phyloP scores from a whole-genome alignment of 2,113 vertebrate genomes.

The Willisornis vidua region DNA sequence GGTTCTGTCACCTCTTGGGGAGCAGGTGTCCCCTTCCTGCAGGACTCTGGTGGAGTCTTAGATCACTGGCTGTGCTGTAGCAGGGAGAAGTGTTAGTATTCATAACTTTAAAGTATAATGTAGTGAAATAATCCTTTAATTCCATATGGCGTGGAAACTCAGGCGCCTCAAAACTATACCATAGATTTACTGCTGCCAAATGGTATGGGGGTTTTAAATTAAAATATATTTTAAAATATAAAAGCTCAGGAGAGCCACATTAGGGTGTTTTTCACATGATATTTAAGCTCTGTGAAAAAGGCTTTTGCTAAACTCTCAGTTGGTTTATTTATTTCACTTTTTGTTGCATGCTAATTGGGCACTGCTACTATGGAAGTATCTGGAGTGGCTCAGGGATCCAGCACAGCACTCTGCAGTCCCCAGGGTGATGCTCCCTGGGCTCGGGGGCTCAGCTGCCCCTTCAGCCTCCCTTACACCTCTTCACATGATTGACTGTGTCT shows the following conservation, averaged over 20 bases:
- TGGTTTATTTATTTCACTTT: constrained; percentile 42
- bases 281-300: constrained; percentile 33
- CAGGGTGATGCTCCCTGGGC: background rate
- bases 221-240: background rate
- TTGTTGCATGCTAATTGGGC: background rate
- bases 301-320: background rate
- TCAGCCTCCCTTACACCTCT: background rate
- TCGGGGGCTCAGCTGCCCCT: constrained; percentile 28
- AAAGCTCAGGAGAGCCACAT: background rate
- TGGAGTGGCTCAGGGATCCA: background rate
- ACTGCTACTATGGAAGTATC: background rate
- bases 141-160: constrained; percentile 37
- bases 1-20: background rate
- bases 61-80: background rate
- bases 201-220: constrained; percentile 15
- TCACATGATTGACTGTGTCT: background rate
- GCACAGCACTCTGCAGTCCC: background rate
- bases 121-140: constrained; percentile 58
- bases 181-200: constrained; percentile 38
- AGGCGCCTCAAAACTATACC: background rate
- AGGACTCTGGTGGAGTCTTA: background rate
- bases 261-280: background rate
- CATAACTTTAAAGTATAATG: constrained; percentile 27
- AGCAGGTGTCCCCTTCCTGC: background rate
- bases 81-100: background rate